Conservation (phyloP, 2,888 invertebrate species). For the Onchidella celtica region DNA sequence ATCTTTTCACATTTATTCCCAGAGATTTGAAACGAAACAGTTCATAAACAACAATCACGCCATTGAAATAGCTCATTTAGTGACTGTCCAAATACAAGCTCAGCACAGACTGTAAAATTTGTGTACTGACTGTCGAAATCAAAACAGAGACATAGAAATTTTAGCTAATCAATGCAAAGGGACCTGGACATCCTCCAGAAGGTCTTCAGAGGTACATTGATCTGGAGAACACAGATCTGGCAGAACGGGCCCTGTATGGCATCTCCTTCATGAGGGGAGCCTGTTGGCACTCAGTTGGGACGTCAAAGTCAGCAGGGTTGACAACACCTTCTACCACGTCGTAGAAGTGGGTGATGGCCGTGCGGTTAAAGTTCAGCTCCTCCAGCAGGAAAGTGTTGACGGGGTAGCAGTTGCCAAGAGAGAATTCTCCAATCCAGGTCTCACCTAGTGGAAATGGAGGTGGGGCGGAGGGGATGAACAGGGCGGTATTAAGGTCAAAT, state of each 20-base stretch:
- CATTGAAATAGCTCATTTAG: no score
- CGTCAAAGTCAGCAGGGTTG: constrained; percentile 60
- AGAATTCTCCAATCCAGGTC: constrained; percentile 55
- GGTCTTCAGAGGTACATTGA: no score
- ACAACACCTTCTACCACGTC: constrained; percentile 58
- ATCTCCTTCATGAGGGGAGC: not conserved
- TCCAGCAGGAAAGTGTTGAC: constrained; percentile 52
- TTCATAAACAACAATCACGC: no score
- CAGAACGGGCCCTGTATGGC: not conserved
- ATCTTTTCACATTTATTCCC: no score
- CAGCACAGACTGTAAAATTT: no score
- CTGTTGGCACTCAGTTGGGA: constrained; percentile 55
- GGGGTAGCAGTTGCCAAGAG: constrained; percentile 56
- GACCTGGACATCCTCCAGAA: no score
- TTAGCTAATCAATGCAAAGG: no score
- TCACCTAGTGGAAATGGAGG: constrained; percentile 47
- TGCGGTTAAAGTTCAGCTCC: constrained; percentile 49
- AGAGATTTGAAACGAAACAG: no score
- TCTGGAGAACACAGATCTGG: no score
- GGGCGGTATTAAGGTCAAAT: not conserved
- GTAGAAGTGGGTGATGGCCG: constrained; percentile 56
- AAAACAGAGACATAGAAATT: no score
- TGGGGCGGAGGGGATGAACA: not conserved
- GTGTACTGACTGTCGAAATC: no score
- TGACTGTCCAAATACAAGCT: no score